Base-by-base conservation (phyloP, 2,113 vertebrate species). In the Muntiacus muntjak region DNA sequence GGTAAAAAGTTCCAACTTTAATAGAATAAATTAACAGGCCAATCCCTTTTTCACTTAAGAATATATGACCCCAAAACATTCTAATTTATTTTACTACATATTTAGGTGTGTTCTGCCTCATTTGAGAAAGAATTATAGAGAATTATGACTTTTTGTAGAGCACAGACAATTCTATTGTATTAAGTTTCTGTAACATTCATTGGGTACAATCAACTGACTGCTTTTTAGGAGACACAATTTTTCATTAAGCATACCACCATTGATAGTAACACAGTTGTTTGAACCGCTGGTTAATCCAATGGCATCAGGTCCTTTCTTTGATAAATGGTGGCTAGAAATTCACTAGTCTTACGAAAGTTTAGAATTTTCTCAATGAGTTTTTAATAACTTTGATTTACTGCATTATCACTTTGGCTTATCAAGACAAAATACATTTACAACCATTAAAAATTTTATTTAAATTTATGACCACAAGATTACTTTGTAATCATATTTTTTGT, bases 41-140 rank as follows among this genome's bases (percentile, higher is more conserved):
- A 74, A 45, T 92, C 64, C 25, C 86, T 88, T 67, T 33, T 6
- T 5, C 28, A 94, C 82, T 87, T 95, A 85, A 94, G 47, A 92
- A 76, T 57, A 82, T 9, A 58, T 47, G 71, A 97, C 88, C 89
- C 50, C 50, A 83, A 26, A 25, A 82, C 74, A 86, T 91, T 89
- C 50, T 89, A 54, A 85, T 43, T 93, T 94, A 83, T 36, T 86
- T 94, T 89, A 71, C 88, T 97, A 94, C 89, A 43, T 97, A 86
- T 97, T 90, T 96, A 86, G 17, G 15, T 82, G 30, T 76, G 17
- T 21, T 50, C 43, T 91, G 58, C 40, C 57, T 98, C 19, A 55
- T 64, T 87, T 93, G 86, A 87, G 60, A 92, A 91, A 94, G 40
- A 52, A 91, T 87, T 94, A 83, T 3, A 94, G 43, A 67, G 10